Evolutionary conservation across 2,113 vertebrate species (phyloP).

Genomic region (Varanus salvator): DNA sequence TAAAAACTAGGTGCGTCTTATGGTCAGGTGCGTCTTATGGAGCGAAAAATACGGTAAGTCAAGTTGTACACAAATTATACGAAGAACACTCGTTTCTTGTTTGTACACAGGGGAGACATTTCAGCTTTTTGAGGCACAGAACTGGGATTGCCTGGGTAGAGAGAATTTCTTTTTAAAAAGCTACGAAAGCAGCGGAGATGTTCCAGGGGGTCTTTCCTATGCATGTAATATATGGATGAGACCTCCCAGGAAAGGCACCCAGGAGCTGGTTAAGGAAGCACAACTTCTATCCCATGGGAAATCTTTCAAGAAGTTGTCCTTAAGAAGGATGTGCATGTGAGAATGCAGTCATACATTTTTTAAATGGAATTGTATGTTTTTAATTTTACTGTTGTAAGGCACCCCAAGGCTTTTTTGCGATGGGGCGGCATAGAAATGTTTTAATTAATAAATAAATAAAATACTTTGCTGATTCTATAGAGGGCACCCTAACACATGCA

Average conservation of each 20-base stretch:
- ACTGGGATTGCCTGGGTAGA: not conserved
- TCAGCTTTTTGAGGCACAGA: not conserved
- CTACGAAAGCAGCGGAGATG: not conserved
- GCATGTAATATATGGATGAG: not conserved
- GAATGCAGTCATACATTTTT: not conserved
- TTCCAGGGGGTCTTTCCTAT: too few relatives aligned
- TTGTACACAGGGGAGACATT: not conserved
- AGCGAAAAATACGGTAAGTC: too few relatives aligned
- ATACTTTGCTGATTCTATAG: conserved; percentile 56
- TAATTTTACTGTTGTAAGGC: too few relatives aligned
- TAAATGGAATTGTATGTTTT: too few relatives aligned
- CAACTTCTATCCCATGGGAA: too few relatives aligned
- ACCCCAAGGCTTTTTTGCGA: too few relatives aligned
- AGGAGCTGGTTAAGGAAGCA: too few relatives aligned
- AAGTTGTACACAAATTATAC: not conserved
- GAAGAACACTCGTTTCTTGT: not conserved
- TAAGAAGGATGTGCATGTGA: too few relatives aligned
- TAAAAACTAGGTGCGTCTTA: too few relatives aligned
- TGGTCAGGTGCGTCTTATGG: too few relatives aligned
- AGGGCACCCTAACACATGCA: conserved; percentile 38
- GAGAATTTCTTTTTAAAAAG: not conserved
- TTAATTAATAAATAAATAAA: too few relatives aligned
- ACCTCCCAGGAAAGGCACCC: not conserved
- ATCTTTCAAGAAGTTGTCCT: not conserved
- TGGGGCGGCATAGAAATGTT: too few relatives aligned